Conservation (phyloP, 2,113 vertebrate species). For the Pedetes capensis region DNA sequence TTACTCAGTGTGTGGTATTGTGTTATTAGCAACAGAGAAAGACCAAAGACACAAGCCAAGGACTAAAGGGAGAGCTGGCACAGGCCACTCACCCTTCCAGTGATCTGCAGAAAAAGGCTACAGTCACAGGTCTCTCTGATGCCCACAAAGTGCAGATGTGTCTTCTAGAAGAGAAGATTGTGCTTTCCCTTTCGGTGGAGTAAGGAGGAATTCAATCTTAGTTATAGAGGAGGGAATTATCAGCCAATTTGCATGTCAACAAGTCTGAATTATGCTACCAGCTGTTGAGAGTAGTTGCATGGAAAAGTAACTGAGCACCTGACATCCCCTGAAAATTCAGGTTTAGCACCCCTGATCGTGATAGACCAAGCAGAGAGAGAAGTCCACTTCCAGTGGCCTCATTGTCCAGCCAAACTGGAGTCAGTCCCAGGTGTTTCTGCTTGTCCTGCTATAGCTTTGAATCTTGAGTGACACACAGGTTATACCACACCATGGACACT, state of each 20-base stretch:
- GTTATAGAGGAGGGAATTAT: not conserved
- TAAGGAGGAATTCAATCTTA: not conserved
- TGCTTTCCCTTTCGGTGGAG: not conserved
- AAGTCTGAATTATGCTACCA: not conserved
- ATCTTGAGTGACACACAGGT: not conserved
- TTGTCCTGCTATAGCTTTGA: not conserved
- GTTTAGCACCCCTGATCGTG: not conserved
- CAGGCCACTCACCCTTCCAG: not conserved
- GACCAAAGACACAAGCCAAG: not conserved
- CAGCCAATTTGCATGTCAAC: not conserved
- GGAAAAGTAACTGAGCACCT: not conserved
- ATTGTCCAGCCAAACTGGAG: not conserved
- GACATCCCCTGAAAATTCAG: not conserved
- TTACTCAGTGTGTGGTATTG: not conserved
- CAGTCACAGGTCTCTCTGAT: not conserved
- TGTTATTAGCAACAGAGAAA: not conserved
- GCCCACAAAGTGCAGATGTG: not conserved
- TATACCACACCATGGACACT: not conserved
- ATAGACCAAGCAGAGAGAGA: not conserved
- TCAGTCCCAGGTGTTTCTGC: not conserved
- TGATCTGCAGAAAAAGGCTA: not conserved
- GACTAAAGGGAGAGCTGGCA: not conserved
- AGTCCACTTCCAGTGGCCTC: not conserved
- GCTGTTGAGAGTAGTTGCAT: not conserved
- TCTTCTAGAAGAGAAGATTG: not conserved